Evolutionary conservation across 1,140 invertebrate species (phyloP).

Genomic region (Microvelia longipes): DNA sequence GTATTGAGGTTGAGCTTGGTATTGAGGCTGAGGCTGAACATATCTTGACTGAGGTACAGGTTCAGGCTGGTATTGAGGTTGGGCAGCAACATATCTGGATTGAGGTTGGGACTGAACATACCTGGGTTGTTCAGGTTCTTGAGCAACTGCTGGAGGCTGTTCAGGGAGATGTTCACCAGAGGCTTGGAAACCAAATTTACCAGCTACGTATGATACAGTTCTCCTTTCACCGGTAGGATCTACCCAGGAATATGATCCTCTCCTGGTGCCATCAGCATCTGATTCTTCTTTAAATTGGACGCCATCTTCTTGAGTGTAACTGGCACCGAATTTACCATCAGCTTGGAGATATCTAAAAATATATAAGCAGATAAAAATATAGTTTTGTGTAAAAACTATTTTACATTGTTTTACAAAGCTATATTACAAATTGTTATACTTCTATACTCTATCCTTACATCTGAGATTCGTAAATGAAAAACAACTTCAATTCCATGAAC

Average conservation of each 20-base stretch:
- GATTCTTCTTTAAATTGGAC: slow-evolving; percentile 76
- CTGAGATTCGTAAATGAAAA: too few species aligned
- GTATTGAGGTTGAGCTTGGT: slow-evolving; percentile 3
- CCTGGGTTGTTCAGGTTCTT: not conserved
- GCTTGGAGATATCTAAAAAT: slow-evolving; percentile 51
- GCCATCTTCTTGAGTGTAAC: slow-evolving; percentile 71
- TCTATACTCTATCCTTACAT: too few species aligned
- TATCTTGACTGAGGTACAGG: not conserved
- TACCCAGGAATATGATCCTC: slow-evolving; percentile 70
- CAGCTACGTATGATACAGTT: slow-evolving; percentile 69
- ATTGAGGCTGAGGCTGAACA: slow-evolving; percentile 2
- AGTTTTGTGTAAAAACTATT: too few species aligned
- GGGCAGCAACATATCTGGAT: not conserved
- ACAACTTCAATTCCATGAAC: too few species aligned
- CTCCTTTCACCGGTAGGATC: slow-evolving; percentile 65
- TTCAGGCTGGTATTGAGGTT: slow-evolving; percentile 5
- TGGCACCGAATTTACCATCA: slow-evolving; percentile 66
- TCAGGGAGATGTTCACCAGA: slow-evolving; percentile 61
- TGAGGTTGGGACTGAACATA: slow-evolving; percentile 1
- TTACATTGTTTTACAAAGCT: too few species aligned
- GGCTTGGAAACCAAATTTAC: slow-evolving; percentile 62
- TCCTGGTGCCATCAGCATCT: slow-evolving; percentile 62
- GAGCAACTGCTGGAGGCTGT: slow-evolving; percentile 35
- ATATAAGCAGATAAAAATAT: too few species aligned
- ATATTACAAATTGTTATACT: too few species aligned